A percentile compares a stretch with the other conserved stretches of the same genome.
These are phyloP conservation scores for Daphoenositta chrysoptera DNA, from an alignment of 2,113 vertebrate genomes.

Conservation along the genomic window DNA sequence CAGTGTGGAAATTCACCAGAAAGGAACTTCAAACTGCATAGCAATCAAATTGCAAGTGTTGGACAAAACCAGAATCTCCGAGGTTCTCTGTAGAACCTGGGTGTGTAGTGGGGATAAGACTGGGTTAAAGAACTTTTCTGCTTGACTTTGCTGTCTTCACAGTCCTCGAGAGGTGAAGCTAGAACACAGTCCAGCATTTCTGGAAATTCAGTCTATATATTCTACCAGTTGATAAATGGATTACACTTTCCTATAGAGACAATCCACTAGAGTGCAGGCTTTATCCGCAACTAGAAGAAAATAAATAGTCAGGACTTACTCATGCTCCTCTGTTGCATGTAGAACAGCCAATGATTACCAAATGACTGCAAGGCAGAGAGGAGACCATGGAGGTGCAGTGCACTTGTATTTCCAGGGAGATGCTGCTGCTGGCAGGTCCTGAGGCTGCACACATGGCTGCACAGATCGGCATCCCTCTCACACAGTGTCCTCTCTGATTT, in stretches of 20 bases:
- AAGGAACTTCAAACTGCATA: not conserved
- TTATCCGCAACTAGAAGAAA: not conserved
- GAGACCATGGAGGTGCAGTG: accelerated
- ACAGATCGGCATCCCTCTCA: not conserved
- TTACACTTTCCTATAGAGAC: not conserved
- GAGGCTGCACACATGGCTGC: accelerated
- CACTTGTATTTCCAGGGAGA: not conserved
- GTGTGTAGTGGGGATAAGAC: not conserved
- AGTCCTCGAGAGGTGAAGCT: not conserved
- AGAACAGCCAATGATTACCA: not conserved
- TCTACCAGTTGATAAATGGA: not conserved
- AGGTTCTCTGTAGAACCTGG: not conserved
- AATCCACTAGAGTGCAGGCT: constrained; percentile 65
- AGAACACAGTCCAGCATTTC: not conserved
- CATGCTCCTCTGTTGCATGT: not conserved
- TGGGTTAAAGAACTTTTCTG: not conserved
- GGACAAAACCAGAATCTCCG: not conserved
- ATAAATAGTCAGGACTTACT: not conserved
- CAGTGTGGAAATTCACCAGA: not conserved
- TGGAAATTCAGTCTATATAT: not conserved
- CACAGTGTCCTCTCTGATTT: not conserved
- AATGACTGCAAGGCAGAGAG: not conserved
- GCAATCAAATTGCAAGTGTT: not conserved
- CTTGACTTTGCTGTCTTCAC: not conserved
- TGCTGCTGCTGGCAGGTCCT: not conserved